phyloP scores from a whole-genome alignment of 2,113 vertebrate species.

The Hucho hucho region DNA sequence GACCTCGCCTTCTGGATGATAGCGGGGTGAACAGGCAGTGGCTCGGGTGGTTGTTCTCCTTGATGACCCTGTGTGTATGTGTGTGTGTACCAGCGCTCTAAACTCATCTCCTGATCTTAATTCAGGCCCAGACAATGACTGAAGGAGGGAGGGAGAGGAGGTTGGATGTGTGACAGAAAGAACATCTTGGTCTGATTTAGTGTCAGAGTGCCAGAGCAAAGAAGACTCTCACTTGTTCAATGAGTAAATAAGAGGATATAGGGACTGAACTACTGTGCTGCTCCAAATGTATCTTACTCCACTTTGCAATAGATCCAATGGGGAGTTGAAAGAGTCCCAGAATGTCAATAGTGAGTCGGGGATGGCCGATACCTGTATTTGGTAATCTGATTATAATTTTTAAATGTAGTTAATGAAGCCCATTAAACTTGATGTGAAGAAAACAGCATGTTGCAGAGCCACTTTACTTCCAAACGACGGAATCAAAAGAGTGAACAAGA shows the following conservation, averaged over 20 bases:
- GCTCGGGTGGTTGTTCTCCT: background rate
- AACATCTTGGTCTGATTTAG: conserved; percentile 39
- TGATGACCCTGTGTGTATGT: no score
- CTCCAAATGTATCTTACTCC: background rate
- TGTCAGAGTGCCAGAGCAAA: conserved; percentile 28
- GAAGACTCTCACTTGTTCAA: conserved; percentile 7
- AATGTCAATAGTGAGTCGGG: background rate
- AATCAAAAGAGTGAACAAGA: conserved; percentile 40
- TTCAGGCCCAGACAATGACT: conserved; percentile 18
- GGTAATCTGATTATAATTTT: no score
- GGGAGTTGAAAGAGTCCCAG: background rate
- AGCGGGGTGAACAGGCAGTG: no score
- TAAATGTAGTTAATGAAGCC: background rate
- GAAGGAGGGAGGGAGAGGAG: conserved; percentile 30
- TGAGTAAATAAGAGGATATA: conserved; percentile 48
- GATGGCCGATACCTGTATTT: background rate
- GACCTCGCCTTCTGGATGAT: no score
- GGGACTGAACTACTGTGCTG: conserved; percentile 44
- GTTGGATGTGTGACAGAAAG: conserved; percentile 34
- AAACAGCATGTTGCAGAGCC: background rate
- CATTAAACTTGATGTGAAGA: background rate
- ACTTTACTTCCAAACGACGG: conserved; percentile 19
- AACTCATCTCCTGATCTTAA: conserved; percentile 46
- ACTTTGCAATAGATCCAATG: background rate
- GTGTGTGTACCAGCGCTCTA: conserved; percentile 2